Percentiles rank a stretch among this genome's conserved stretches.
These are phyloP conservation scores for Ips nitidus DNA, from an alignment of 1,140 invertebrate genomes.

Conservation along the genomic window DNA sequence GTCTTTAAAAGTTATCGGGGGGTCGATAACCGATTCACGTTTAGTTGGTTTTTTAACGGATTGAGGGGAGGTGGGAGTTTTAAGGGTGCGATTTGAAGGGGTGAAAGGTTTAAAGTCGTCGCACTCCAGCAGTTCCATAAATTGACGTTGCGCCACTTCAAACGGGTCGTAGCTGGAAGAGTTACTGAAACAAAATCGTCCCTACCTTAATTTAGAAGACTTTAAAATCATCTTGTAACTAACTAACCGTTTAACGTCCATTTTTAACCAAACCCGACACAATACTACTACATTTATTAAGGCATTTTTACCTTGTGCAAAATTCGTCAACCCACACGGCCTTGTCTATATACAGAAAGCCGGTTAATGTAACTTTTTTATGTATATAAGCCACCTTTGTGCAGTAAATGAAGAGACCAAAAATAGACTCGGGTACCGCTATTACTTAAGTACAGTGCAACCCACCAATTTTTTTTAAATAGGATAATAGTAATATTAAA, in stretches of 20 bases:
- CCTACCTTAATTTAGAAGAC: too few species aligned
- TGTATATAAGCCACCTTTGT: not conserved
- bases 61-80: constrained; percentile 27
- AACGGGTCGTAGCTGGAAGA: constrained; percentile 64
- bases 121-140: constrained; percentile 64
- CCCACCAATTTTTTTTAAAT: too few species aligned
- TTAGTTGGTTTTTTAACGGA: constrained; percentile 37
- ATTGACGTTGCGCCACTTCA: constrained; percentile 66
- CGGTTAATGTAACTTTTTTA: constrained; percentile 16
- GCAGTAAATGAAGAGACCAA: not conserved
- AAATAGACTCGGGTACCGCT: not conserved
- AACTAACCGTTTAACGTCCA: not conserved
- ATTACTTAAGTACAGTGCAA: too few species aligned
- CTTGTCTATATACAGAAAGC: constrained; percentile 19
- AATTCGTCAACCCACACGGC: constrained; percentile 20
- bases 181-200: constrained; percentile 30
- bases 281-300: not conserved
- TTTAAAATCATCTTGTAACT: not conserved
- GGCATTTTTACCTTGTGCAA: constrained; percentile 27
- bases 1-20: constrained; percentile 54
- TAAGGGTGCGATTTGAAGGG: constrained; percentile 14
- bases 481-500: too few species aligned
- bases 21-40: constrained; percentile 53
- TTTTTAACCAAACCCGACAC: not conserved
- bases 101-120: constrained; percentile 45